These are phyloP conservation scores for Tricholaema leucomelas DNA, from an alignment of 2,113 vertebrate species.

Conservation along the genomic window DNA sequence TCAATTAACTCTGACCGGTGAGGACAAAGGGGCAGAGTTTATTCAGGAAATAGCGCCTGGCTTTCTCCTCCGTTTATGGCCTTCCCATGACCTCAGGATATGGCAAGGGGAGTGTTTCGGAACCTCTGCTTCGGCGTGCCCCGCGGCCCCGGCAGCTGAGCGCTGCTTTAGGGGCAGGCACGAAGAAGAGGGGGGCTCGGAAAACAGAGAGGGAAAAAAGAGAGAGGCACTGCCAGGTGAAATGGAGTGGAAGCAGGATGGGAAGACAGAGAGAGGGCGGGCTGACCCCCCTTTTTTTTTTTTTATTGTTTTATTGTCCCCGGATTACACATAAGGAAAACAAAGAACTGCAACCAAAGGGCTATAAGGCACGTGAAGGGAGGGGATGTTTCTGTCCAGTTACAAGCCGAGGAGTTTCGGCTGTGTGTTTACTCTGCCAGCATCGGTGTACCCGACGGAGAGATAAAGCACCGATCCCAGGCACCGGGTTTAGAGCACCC, in stretches of 20 bases:
- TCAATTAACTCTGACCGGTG: neutral
- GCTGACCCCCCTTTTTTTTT: neutral
- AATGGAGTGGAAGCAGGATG: neutral
- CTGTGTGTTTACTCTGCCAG: neutral
- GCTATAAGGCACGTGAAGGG: neutral
- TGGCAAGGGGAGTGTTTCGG: rapidly evolving
- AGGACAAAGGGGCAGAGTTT: neutral
- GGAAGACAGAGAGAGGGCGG: neutral
- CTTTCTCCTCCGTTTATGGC: neutral
- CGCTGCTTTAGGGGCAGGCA: rapidly evolving
- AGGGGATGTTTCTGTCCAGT: neutral
- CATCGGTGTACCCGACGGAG: neutral
- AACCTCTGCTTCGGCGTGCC: neutral
- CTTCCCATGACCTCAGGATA: neutral
- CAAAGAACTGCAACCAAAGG: constrained; percentile 15
- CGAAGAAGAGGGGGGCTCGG: neutral
- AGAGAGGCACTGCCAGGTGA: neutral
- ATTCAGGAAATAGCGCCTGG: neutral
- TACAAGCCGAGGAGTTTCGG: neutral
- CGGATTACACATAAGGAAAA: neutral
- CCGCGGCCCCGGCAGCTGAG: neutral
- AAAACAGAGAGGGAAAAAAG: neutral
- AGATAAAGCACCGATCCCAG: neutral
- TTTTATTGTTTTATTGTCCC: constrained; percentile 32
- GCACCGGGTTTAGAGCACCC: neutral